phyloP scores from a whole-genome alignment of 2,113 vertebrate genomes.

The Petrocephalus microphthalmus region DNA sequence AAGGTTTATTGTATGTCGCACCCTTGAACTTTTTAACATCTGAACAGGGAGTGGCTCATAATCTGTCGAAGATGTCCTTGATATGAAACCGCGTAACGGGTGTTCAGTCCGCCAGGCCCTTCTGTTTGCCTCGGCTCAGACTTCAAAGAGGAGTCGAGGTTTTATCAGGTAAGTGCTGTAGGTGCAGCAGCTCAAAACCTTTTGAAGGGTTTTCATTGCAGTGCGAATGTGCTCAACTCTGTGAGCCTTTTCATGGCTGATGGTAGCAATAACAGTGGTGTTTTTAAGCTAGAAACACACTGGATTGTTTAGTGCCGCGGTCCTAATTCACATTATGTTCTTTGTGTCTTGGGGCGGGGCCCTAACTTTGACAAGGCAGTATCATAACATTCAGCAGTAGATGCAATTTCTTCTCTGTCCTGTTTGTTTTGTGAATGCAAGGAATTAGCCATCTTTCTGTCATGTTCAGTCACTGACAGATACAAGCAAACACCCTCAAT shows the following conservation, averaged over 20 bases:
- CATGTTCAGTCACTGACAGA: conserved; percentile 16
- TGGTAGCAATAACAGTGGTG: background rate
- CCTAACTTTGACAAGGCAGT: background rate
- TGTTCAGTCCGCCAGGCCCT: conserved; percentile 3
- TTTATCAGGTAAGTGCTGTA: conserved; percentile 39
- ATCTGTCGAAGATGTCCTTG: conserved; percentile 14
- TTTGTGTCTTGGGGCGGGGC: background rate
- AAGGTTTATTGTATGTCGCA: background rate
- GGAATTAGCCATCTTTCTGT: conserved; percentile 29
- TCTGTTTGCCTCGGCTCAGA: conserved; percentile 30
- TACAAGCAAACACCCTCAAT: conserved; percentile 36
- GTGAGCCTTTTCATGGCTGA: conserved; percentile 21
- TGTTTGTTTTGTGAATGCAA: conserved; percentile 17
- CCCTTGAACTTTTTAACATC: conserved; percentile 27
- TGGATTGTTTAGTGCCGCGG: background rate
- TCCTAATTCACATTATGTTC: background rate
- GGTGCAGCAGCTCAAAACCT: conserved; percentile 37
- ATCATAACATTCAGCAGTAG: background rate
- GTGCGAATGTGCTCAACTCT: conserved; percentile 28
- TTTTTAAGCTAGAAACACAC: background rate
- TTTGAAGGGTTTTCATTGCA: conserved; percentile 11
- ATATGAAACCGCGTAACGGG: conserved; percentile 20
- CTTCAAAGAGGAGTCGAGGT: conserved; percentile 29
- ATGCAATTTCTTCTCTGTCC: background rate
- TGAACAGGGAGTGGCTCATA: conserved; percentile 9